Base-by-base conservation (phyloP, 2,888 invertebrate species). In the Acleris literana region DNA sequence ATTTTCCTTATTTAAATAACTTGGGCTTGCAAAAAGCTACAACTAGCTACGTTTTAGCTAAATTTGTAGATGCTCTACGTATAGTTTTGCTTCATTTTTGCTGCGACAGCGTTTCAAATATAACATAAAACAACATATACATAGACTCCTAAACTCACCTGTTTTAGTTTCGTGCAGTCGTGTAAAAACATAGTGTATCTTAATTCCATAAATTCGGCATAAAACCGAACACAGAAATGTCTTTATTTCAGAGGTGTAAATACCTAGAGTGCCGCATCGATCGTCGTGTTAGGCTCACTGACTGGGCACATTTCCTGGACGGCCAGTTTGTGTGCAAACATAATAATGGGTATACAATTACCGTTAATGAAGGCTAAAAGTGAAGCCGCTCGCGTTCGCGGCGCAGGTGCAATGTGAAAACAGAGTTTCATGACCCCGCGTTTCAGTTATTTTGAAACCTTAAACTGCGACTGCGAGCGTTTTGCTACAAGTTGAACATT, bases 191-290 rank as follows among this genome's bases (percentile, higher is more conserved):
- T n/a, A n/a, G n/a, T n/a, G n/a, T n/a, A n/a, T n/a, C n/a, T n/a
- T n/a, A n/a, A n/a, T n/a, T n/a, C n/a, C n/a, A n/a, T n/a, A n/a
- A n/a, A n/a, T n/a, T n/a, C n/a, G 39, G 65, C 65, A 57, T 52
- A 13, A 13, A 52, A 44, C 44, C 33, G 22, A 51, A 61, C 65
- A 17, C 51, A 43, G 43, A 51, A 33, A 33, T 46, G 51, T 61
- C 51, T 61, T 61, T 56, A 66, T 46, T 61, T 65, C 54, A 62
- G 58, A 70, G 68, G 69, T 60, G 68, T 70, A 68, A 70, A 48
- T 39, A 16, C 43, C 58, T 64, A 65, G 60, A 60, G 68, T 57
- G 57, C 62, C 17, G 46, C 63, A 71, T 71, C 64, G 71, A 71
- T 70, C 67, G 68, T 51, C 16, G 53, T 51, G 20, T 64, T 57